Conservation (phyloP, 2,797 vertebrate species). For the Moxostoma hubbsi region DNA sequence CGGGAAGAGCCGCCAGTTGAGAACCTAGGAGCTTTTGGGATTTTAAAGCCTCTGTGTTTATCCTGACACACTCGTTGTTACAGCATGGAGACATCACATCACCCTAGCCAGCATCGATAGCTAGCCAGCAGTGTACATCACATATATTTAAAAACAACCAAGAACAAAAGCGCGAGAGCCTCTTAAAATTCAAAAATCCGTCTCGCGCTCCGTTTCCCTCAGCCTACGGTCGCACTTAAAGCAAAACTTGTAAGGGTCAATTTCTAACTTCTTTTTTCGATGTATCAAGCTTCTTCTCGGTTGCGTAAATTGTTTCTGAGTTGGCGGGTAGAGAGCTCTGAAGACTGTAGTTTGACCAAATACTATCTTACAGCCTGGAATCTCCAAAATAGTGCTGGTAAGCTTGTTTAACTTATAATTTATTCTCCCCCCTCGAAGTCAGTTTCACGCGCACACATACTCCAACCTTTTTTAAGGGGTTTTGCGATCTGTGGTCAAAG, state of each 20-base stretch:
- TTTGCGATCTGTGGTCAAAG: constrained; percentile 29
- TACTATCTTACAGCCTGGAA: constrained; percentile 5
- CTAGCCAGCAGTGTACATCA: constrained; percentile 77
- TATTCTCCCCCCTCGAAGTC: background rate
- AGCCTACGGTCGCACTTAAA: constrained; percentile 60
- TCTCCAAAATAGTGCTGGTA: constrained; percentile 9
- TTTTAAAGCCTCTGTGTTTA: constrained; percentile 69
- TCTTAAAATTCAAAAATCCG: constrained; percentile 37
- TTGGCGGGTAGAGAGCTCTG: constrained; percentile 32
- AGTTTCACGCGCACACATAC: constrained; percentile 36
- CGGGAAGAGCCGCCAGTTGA: constrained; percentile 62
- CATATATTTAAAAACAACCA: constrained; percentile 68
- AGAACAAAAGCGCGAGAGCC: constrained; percentile 61
- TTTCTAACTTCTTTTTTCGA: constrained; percentile 77
- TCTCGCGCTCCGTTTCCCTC: constrained; percentile 43
- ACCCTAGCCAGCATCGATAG: constrained; percentile 62
- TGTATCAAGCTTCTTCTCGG: constrained; percentile 64
- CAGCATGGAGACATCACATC: constrained; percentile 77
- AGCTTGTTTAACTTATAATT: constrained; percentile 13
- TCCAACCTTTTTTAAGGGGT: background rate
- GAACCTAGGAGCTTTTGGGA: constrained; percentile 62
- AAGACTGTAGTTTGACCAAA: constrained; percentile 28
- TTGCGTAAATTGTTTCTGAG: constrained; percentile 45
- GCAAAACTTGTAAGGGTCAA: constrained; percentile 78
- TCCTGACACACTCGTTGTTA: constrained; percentile 70